These are phyloP conservation scores for Holothuria scabra DNA, from an alignment of 53 echinoderm and acorn worm genomes.

Conservation along the genomic window DNA sequence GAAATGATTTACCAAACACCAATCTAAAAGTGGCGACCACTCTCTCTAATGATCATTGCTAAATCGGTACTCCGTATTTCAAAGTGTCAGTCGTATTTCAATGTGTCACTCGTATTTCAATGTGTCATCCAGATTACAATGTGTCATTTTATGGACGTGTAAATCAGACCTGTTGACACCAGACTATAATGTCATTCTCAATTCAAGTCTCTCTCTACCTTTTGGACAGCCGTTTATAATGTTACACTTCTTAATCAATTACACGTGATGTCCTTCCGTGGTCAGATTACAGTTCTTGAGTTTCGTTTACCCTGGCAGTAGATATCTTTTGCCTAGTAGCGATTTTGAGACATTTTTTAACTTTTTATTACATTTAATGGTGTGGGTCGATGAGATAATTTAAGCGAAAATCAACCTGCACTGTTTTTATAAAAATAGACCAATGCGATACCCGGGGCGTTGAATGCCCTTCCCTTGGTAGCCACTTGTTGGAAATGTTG, in stretches of 20 bases:
- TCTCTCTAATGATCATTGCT: too few relatives aligned
- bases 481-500: too few relatives aligned
- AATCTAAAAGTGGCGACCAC: too few relatives aligned
- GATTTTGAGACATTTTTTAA: not conserved
- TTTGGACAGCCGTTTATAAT: conserved; percentile 4
- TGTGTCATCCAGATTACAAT: too few relatives aligned
- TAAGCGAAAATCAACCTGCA: conserved; percentile 29
- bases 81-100: too few relatives aligned
- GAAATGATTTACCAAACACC: too few relatives aligned
- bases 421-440: conserved; percentile 23
- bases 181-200: conserved; percentile 6
- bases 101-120: too few relatives aligned
- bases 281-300: not conserved
- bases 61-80: too few relatives aligned
- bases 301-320: conserved; percentile 24
- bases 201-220: not conserved
- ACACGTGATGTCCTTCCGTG: conserved; percentile 28
- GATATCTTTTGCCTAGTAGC: conserved; percentile 18
- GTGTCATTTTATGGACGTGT: too few relatives aligned
- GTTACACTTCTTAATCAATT: conserved; percentile 43
- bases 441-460: conserved; percentile 8
- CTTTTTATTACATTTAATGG: conserved; percentile 6
- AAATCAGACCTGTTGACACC: not conserved
- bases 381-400: conserved; percentile 32
- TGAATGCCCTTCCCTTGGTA: conserved; percentile 14